Evolutionary conservation across 2,888 invertebrate genomes (phyloP), one percentile per base, ranked within the genome.

Genomic region (Hypselothyrea guttata): DNA sequence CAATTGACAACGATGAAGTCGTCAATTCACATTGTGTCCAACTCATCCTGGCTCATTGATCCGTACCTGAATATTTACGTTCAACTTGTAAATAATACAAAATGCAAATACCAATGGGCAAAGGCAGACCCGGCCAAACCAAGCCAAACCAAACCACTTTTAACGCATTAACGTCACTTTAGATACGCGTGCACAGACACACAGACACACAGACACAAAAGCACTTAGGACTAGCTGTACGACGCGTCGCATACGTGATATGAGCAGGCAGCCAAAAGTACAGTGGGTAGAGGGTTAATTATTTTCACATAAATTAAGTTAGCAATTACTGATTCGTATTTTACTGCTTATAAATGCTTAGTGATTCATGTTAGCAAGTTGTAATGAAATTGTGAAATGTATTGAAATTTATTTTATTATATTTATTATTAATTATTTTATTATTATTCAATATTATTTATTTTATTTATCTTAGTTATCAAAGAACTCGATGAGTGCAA

Each of bases 101-200:
- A 74, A 71, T 74, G 76, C 68, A 81, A 83, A 81, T 77, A 75
- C 51, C 57, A 62, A 68, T 71, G 68, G 53, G 64, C 59, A 71
- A 62, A 60, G 71, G 55, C 57, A 61, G 53, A 59, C 44, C 57
- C 52, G 71, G 9, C 57, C 59, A 62, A 61, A 59, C 55, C 62
- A 69, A 71, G 46, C 74, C 68, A 68, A 79, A 58, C 81, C 79
- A 65, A 82, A 75, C 78, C 82, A 82, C 84, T 77, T 81, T 72
- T 68, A 75, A 81, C 84, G 84, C 81, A 81, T 81, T 81, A 81
- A 83, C 71, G 75, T 72, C 84, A 83, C 72, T 81, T 79, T 64
- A 62, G 58, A 37, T 57, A 18, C 60, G 59, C 58, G 60, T 52
- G 49, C 28, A 54, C 51, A 31, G 22, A 38, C 45, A 49, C 42